phyloP scores from a whole-genome alignment of 2,113 vertebrate genomes.

The Actenoides lindsayi region DNA sequence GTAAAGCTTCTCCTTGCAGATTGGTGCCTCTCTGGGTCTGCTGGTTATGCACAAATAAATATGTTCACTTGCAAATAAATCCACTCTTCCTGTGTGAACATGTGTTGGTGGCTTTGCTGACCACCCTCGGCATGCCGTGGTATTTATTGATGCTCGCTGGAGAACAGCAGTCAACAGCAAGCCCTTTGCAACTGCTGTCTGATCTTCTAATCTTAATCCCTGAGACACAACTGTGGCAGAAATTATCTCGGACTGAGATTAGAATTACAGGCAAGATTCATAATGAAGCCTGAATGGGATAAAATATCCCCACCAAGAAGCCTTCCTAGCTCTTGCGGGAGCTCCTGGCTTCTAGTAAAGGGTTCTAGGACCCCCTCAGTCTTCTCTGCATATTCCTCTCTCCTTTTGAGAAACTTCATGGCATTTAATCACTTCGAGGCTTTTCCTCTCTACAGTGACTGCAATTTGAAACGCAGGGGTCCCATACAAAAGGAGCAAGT shows the following conservation, averaged over 20 bases:
- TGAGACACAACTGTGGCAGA: not conserved
- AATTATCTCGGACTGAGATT: not conserved
- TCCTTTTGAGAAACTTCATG: constrained; percentile 61
- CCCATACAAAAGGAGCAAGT: constrained; percentile 67
- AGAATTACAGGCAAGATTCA: not conserved
- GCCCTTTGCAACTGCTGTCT: not conserved
- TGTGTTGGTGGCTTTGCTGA: not conserved
- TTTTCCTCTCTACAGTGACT: constrained; percentile 49
- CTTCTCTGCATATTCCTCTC: constrained; percentile 17
- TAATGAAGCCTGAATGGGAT: not conserved
- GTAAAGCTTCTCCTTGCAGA: not conserved
- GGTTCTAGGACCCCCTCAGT: constrained; percentile 14
- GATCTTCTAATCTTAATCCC: not conserved
- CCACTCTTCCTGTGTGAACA: not conserved
- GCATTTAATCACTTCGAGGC: constrained; percentile 60
- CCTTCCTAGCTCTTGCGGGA: not conserved
- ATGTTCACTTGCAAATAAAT: not conserved
- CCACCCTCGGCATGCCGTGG: not conserved
- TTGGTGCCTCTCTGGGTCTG: not conserved
- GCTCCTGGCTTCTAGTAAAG: not conserved
- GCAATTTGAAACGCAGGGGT: constrained; percentile 72
- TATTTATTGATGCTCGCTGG: not conserved
- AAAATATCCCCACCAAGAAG: not conserved
- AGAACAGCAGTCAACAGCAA: not conserved
- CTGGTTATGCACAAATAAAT: not conserved